Evolutionary conservation across 2,113 vertebrate species (phyloP).

Genomic region (Leptocoma aspasia): DNA sequence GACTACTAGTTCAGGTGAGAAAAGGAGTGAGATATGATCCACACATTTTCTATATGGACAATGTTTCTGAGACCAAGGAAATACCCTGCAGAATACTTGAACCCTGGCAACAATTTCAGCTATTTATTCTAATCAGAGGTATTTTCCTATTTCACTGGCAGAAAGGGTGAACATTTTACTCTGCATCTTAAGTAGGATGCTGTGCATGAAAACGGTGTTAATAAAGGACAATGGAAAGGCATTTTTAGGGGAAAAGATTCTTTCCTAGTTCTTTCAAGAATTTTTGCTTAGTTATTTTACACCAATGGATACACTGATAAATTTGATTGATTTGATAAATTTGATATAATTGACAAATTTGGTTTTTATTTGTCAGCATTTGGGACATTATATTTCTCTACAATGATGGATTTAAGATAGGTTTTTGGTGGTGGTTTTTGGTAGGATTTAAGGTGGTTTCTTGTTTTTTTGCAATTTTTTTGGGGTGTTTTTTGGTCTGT

Average conservation of each 20-base stretch:
- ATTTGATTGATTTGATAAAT: too few relatives aligned
- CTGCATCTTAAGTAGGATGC: not conserved
- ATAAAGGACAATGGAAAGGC: not conserved
- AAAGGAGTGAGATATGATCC: not conserved
- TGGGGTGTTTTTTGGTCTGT: not conserved
- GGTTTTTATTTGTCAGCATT: not conserved
- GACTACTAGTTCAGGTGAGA: not conserved
- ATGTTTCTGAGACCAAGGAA: not conserved
- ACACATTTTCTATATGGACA: not conserved
- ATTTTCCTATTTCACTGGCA: not conserved
- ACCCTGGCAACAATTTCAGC: not conserved
- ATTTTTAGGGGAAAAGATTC: rapidly evolving
- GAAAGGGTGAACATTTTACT: not conserved
- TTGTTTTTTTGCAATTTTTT: rapidly evolving
- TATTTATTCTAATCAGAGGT: not conserved
- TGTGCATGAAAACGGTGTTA: not conserved
- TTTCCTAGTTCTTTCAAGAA: not conserved
- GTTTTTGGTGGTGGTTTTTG: too few relatives aligned
- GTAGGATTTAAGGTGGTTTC: not conserved
- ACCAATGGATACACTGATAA: too few relatives aligned
- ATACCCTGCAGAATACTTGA: not conserved
- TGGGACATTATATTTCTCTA: not conserved
- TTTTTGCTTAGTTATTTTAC: not conserved
- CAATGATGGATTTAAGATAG: not conserved
- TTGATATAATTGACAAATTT: not conserved